Conservation (phyloP, 1,140 invertebrate genomes). For the Conopomorpha cramerella region DNA sequence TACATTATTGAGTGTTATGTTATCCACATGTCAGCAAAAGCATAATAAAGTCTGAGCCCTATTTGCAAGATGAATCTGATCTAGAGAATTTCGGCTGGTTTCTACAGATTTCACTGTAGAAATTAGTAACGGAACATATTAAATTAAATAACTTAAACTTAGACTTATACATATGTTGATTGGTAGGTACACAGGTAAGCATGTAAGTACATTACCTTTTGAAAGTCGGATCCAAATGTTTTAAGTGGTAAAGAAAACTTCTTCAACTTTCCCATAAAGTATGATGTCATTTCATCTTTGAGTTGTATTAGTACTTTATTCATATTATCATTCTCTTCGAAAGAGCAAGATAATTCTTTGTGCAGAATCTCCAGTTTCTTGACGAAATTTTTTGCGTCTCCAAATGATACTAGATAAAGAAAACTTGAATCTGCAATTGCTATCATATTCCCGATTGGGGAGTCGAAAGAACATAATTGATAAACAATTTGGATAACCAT, state of each 20-base stretch:
- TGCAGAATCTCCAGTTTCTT: slow-evolving; percentile 19
- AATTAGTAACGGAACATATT: too few species aligned
- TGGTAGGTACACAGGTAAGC: not conserved
- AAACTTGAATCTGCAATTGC: slow-evolving; percentile 27
- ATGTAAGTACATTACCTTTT: slow-evolving; percentile 22
- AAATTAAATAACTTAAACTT: too few species aligned
- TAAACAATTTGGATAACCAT: slow-evolving; percentile 15
- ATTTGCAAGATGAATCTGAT: too few species aligned
- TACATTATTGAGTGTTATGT: too few species aligned
- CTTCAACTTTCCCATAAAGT: slow-evolving; percentile 29
- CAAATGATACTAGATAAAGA: slow-evolving; percentile 26
- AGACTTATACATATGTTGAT: not conserved
- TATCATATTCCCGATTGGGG: slow-evolving; percentile 25
- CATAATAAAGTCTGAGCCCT: too few species aligned
- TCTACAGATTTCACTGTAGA: too few species aligned
- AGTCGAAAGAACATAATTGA: slow-evolving; percentile 15
- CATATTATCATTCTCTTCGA: slow-evolving; percentile 19
- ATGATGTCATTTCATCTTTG: slow-evolving; percentile 22
- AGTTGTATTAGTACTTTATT: slow-evolving; percentile 21
- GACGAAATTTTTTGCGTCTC: slow-evolving; percentile 33
- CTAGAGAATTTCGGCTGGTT: too few species aligned
- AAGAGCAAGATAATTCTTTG: slow-evolving; percentile 21
- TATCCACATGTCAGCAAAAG: too few species aligned
- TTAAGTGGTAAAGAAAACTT: slow-evolving; percentile 30
- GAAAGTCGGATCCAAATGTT: slow-evolving; percentile 37